phyloP scores from a whole-genome alignment of 2,113 vertebrate species.

The Illadopsis cleaveri region DNA sequence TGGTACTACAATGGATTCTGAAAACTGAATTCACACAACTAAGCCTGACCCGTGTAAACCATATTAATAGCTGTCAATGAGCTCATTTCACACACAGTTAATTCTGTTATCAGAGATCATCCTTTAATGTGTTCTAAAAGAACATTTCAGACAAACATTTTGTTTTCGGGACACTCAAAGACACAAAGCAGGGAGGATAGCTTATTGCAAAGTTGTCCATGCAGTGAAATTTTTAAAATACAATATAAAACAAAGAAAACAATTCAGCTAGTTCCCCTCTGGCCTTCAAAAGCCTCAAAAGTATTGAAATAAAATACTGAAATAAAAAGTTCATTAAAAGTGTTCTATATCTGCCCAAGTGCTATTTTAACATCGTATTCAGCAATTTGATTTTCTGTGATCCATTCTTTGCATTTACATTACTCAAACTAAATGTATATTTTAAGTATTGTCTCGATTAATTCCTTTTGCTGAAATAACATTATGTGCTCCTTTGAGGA shows the following conservation, averaged over 20 bases:
- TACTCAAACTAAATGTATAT: background rate
- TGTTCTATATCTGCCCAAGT: background rate
- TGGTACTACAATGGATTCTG: background rate
- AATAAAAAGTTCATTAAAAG: background rate
- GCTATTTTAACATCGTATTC: background rate
- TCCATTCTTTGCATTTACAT: background rate
- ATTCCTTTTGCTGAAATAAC: background rate
- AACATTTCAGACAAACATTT: background rate
- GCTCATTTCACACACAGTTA: background rate
- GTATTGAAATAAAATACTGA: background rate
- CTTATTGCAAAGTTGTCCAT: background rate
- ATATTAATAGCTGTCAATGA: background rate
- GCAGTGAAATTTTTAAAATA: background rate
- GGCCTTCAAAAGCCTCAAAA: background rate
- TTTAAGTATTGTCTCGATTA: conserved; percentile 2
- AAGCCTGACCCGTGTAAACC: background rate
- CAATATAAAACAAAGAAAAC: background rate
- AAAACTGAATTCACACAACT: background rate
- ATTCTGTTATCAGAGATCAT: background rate
- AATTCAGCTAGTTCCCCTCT: background rate
- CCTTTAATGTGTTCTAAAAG: background rate
- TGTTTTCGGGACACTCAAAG: background rate
- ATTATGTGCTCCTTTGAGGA: background rate
- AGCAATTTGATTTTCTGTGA: background rate
- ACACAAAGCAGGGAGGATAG: background rate